Percentiles rank a stretch among this genome's conserved stretches.
phyloP scores from a whole-genome alignment of 2,113 vertebrate genomes.

The Capreolus pygargus region DNA sequence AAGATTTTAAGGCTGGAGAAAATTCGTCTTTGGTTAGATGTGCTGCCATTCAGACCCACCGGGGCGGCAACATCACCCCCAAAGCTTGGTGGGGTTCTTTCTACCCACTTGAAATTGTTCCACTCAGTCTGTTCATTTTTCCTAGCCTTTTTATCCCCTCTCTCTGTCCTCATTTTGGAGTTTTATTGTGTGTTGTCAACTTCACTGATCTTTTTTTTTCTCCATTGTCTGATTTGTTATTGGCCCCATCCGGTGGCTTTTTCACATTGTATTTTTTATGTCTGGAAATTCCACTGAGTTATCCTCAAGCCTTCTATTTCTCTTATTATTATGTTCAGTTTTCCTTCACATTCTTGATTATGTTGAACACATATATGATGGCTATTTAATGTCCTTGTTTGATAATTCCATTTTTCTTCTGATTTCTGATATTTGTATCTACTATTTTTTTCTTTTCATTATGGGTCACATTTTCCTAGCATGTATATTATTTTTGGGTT shows the following conservation, averaged over 20 bases:
- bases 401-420: neutral
- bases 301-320: neutral
- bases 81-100: neutral
- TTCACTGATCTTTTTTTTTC: neutral
- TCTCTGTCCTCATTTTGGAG: neutral
- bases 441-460: neutral
- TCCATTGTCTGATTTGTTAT: neutral
- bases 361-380: neutral
- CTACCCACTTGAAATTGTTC: neutral
- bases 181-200: neutral
- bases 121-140: neutral
- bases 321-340: neutral
- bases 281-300: neutral
- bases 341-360: neutral
- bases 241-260: neutral
- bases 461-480: neutral
- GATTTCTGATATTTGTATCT: neutral
- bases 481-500: neutral
- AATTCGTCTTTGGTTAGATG: neutral
- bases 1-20: neutral
- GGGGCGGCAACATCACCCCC: neutral
- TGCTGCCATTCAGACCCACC: neutral
- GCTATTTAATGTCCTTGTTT: neutral
- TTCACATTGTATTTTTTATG: neutral
- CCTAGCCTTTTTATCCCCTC: neutral